A percentile compares a stretch with the other conserved stretches of the same genome.
These are phyloP conservation scores for Prolemur simus DNA, from an alignment of 2,113 vertebrate genomes.

Conservation along the genomic window DNA sequence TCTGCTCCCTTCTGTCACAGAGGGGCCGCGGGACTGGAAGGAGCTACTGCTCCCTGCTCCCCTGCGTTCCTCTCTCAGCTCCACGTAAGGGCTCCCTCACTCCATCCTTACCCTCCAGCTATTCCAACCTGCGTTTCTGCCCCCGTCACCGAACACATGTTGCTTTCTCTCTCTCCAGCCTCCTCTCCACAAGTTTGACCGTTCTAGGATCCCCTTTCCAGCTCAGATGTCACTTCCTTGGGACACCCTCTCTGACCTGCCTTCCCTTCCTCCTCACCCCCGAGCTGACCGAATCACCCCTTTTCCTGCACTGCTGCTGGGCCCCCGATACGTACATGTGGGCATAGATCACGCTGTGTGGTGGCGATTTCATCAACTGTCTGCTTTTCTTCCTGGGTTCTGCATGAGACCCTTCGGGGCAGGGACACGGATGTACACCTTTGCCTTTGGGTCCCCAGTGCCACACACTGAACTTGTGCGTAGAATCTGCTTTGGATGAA, in stretches of 20 bases:
- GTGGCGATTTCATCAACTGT: background rate
- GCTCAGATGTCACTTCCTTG: background rate
- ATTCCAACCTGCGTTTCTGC: background rate
- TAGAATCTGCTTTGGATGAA: background rate
- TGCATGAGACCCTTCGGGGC: background rate
- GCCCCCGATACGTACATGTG: background rate
- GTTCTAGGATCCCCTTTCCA: background rate
- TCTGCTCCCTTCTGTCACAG: background rate
- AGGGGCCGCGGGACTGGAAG: background rate
- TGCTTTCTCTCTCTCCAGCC: background rate
- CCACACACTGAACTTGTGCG: background rate
- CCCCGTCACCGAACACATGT: background rate
- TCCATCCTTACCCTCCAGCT: background rate
- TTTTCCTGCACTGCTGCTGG: background rate
- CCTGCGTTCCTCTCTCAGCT: background rate
- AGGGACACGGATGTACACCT: background rate
- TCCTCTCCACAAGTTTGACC: background rate
- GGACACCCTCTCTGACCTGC: background rate
- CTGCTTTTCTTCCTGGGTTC: background rate
- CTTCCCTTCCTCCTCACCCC: background rate
- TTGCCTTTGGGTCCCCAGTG: background rate
- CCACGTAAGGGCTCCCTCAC: fast-evolving
- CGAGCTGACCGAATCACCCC: background rate
- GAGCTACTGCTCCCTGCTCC: background rate
- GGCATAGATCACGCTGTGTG: background rate